Evolutionary conservation across 64 coral and sea anemone species (phyloP).

Genomic region (Montipora efflorescens): DNA sequence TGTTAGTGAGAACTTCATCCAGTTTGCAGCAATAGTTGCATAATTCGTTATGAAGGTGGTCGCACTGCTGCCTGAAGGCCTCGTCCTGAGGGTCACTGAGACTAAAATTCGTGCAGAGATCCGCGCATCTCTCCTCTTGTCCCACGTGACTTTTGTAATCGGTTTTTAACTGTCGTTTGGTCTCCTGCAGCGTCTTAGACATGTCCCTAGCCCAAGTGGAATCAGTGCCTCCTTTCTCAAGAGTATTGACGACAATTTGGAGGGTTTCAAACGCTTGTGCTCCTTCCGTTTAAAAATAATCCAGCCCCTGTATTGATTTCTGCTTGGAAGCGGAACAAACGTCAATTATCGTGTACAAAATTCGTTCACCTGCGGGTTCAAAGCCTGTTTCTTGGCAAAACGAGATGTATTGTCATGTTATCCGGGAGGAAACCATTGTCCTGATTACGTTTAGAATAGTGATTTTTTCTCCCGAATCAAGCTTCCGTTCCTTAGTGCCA

Average conservation of each 20-base stretch:
- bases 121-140: neutral
- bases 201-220: neutral
- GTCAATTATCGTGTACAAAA: slow-evolving; percentile 11
- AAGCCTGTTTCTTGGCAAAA: slow-evolving; percentile 47
- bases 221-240: slow-evolving; percentile 7
- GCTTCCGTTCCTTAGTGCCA: slow-evolving; percentile 18
- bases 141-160: slow-evolving; percentile 56
- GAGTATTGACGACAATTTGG: neutral
- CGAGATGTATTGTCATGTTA: slow-evolving; percentile 37
- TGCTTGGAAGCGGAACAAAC: slow-evolving; percentile 18
- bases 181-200: neutral
- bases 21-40: slow-evolving; percentile 22
- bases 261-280: slow-evolving; percentile 41
- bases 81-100: too few species aligned
- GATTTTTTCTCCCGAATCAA: slow-evolving; percentile 52
- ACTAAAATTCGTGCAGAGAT: too few species aligned
- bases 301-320: slow-evolving; percentile 23
- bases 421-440: slow-evolving; percentile 15
- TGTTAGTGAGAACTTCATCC: slow-evolving; percentile 7
- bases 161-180: slow-evolving; percentile 18
- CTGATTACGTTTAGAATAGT: slow-evolving; percentile 37
- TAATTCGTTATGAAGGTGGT: neutral
- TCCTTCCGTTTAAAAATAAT: slow-evolving; percentile 51
- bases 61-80: slow-evolving; percentile 10
- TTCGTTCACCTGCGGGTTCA: slow-evolving; percentile 39